A percentile compares a stretch with the other conserved stretches of the same genome.
phyloP scores from a whole-genome alignment of 2,888 invertebrate genomes.

The Xanthia icteritia region DNA sequence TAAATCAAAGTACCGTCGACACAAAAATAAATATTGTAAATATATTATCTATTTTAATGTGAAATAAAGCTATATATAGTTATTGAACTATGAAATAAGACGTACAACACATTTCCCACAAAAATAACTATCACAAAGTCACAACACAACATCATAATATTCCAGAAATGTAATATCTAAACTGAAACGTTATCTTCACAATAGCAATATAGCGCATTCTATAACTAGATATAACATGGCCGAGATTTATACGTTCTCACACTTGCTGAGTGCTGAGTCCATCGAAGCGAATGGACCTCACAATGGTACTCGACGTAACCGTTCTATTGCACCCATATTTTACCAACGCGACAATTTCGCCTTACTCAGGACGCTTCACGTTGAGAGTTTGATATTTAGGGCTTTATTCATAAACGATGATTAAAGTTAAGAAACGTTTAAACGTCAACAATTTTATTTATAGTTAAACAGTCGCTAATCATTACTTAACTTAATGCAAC shows the following conservation, averaged over 20 bases:
- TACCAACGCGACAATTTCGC: conserved; percentile 36
- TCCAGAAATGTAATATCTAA: conserved; percentile 16
- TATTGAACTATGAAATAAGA: not conserved
- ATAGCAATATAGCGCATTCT: not conserved
- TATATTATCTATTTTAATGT: too few species aligned
- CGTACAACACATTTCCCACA: not conserved
- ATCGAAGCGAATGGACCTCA: conserved; percentile 45
- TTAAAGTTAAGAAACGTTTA: too few species aligned
- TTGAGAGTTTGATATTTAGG: conserved; percentile 14
- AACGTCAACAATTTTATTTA: too few species aligned
- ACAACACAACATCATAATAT: not conserved
- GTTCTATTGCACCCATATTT: conserved; percentile 43
- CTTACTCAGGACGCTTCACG: conserved; percentile 20
- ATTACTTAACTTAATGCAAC: too few species aligned
- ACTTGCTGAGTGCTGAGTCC: conserved; percentile 38
- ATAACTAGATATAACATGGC: conserved; percentile 6
- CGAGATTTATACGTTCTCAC: conserved; percentile 27
- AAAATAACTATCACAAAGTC: not conserved
- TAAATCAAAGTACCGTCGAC: too few species aligned
- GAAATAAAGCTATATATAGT: not conserved
- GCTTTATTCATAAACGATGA: too few species aligned
- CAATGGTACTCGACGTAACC: conserved; percentile 44
- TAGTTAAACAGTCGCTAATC: too few species aligned
- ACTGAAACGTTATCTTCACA: conserved; percentile 12
- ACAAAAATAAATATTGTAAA: too few species aligned